Conservation (phyloP, 2,797 vertebrate genomes). For the Premnoplex brunnescens region DNA sequence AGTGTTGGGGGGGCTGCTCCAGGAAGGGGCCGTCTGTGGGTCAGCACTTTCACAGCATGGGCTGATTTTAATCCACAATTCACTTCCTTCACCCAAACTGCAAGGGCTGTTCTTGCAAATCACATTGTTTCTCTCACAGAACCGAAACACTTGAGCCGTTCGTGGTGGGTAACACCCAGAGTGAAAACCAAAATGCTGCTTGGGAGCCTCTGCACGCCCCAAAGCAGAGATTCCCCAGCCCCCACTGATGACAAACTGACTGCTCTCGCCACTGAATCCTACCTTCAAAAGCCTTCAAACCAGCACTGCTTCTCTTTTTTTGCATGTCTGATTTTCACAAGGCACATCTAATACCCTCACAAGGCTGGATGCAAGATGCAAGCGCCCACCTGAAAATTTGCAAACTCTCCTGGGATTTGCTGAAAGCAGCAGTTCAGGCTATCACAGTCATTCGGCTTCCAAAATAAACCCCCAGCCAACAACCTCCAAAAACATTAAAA, state of each 20-base stretch:
- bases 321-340: background rate
- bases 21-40: fast-evolving
- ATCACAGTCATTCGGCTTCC: background rate
- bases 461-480: background rate
- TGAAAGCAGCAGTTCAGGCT: background rate
- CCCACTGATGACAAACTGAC: fast-evolving
- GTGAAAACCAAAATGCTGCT: background rate
- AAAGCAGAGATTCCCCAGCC: background rate
- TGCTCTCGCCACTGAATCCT: fast-evolving
- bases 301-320: background rate
- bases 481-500: background rate
- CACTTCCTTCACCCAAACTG: background rate
- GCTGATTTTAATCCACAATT: background rate
- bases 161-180: fast-evolving
- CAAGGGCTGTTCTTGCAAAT: background rate
- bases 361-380: background rate
- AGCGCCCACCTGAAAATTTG: background rate
- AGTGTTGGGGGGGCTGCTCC: background rate
- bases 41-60: background rate
- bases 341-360: fast-evolving
- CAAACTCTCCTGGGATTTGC: background rate
- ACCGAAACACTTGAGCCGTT: fast-evolving
- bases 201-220: fast-evolving
- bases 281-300: background rate
- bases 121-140: background rate